Conservation (phyloP, 2,797 vertebrate genomes). For the Lindbergichthys nudifrons region DNA sequence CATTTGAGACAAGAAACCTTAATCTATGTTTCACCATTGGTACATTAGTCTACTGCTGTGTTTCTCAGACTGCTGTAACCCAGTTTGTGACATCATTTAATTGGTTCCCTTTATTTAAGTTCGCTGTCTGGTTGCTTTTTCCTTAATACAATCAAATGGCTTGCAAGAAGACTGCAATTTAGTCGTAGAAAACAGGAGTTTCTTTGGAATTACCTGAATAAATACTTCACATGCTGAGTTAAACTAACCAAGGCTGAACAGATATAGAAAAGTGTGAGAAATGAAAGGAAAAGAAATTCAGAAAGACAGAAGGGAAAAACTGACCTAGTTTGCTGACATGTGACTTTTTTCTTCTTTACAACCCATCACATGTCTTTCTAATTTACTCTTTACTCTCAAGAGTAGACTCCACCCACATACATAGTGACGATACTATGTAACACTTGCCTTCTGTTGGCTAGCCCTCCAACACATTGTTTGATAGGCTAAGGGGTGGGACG, state of each 20-base stretch:
- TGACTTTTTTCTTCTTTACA: not conserved
- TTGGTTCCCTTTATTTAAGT: slow-evolving; percentile 7
- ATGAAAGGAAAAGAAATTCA: not conserved
- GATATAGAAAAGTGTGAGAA: not conserved
- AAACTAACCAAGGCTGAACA: not conserved
- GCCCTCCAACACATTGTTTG: no score
- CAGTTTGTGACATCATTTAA: not conserved
- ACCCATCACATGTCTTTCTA: no score
- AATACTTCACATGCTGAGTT: not conserved
- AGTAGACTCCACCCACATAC: no score
- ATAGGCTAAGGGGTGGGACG: no score
- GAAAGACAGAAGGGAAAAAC: not conserved
- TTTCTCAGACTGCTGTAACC: not conserved
- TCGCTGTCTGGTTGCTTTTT: slow-evolving; percentile 19
- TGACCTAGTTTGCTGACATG: not conserved
- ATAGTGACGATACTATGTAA: no score
- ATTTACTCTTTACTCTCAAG: no score
- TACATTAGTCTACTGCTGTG: not conserved
- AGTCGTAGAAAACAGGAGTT: not conserved
- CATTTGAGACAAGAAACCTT: not conserved
- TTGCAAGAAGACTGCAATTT: not conserved
- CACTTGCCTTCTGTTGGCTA: no score
- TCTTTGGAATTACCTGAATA: slow-evolving; percentile 7
- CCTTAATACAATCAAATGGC: slow-evolving; percentile 1
- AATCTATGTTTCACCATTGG: not conserved